Evolutionary conservation across 2,888 invertebrate species (phyloP), one percentile per base, ranked within the genome.

Genomic region (Agonopterix subpropinquella): DNA sequence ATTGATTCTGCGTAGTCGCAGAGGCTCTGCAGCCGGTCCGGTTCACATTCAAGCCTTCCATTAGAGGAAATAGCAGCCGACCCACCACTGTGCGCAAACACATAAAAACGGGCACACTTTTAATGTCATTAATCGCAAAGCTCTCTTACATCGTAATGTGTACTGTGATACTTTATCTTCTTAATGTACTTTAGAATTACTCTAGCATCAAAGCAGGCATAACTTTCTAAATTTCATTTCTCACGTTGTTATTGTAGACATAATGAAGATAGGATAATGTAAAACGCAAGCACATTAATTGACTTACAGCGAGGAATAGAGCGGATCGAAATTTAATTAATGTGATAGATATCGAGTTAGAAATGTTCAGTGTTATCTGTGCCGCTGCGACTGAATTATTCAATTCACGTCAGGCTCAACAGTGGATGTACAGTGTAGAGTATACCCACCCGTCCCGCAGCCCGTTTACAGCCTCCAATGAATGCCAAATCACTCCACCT

Each of bases 291-390:
- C 28, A 28, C 44, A 45, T 48, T 46, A 50, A 49, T 53, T 42
- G 42, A 37, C 36, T 28, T 28, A 28, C 7, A 28, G 5, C 28
- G 7, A 39, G 39, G 39, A 9, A 39, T 64, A 65, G 62, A 60
- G 65, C 64, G 70, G 65, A 72, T 75, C 67, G 72, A 76, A 80
- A 74, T 71, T 73, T 70, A 80, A 80, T 75, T 70, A 70, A 65
- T 73, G 65, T 67, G 62, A 70, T 70, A 65, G 67, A 70, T 72
- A 77, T 74, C 62, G 59, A 57, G 59, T 69, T 67, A 63, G 68
- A 67, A 70, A 62, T 64, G 63, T 66, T 62, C 55, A 57, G 59
- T 65, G 61, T 63, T 68, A 67, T 64, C 65, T 61, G 62, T 55
- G 57, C 56, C 62, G 50, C 52, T 13, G 13, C 59, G 50, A 55